Evolutionary conservation across 92 coral and sea anemone species (phyloP), one percentile per base, ranked within the genome.

Genomic region (Porites cylindrica): DNA sequence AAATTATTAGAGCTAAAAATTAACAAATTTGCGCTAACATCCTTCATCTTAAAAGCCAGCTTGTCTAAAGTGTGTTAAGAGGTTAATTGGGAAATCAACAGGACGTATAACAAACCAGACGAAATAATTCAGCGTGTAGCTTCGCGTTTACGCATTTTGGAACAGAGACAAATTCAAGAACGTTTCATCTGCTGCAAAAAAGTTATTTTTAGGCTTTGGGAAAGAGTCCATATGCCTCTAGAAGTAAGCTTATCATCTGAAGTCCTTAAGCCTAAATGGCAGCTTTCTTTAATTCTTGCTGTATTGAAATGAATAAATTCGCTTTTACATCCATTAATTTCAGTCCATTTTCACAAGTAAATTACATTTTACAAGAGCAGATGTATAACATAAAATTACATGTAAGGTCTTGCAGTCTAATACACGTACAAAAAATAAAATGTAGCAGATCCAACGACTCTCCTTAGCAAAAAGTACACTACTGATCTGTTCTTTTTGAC

Each of bases 11-110:
- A 58, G 56, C 67, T 58, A 6, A 50, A 38, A 69, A 70, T 59
- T 71, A 53, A 80, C 64, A 68, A 66, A 66, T 80, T 67, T 67
- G 51, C 66, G 64, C 65, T 18, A 20, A n/a, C 84, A 21, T 66
- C 29, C 38, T 59, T 82, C 56, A 74, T 52, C 78, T 70, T 26
- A 19, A 70, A 43, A 74, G 56, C 54, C 77, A 70, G 78, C 86
- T 38, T 16, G 38, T 58, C 53, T 18, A 38, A 71, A 29, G 86
- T 59, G 86, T 59, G 86, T 82, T 82, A 82, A 82, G 78, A 72
- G 59, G 77, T 82, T 82, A 82, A 82, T 70, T 82, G 78, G 56
- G 75, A 71, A 71, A 82, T 82, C 66, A 82, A 77, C 86, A 10
- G 54, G 75, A 70, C 70, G 59, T 69, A 71, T 79, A 82, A 56